These are phyloP conservation scores for Chloromyia formosa DNA, from an alignment of 2,888 invertebrate genomes.

Conservation along the genomic window DNA sequence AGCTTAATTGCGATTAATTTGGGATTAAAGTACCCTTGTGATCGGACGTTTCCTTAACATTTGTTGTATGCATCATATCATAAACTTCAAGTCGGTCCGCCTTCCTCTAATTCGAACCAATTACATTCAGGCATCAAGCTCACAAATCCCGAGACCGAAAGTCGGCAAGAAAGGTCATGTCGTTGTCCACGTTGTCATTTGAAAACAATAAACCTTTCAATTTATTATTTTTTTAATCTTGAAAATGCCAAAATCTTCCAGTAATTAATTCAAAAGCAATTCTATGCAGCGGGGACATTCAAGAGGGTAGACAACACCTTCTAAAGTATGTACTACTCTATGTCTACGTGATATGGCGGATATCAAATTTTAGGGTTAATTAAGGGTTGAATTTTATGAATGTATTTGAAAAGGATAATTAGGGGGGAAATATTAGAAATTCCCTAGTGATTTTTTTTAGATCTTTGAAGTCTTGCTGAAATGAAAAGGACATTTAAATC, in stretches of 20 bases:
- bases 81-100: background rate
- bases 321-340: background rate
- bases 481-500: too few species aligned
- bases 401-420: too few species aligned
- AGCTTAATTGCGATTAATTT: conserved; percentile 3
- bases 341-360: too few species aligned
- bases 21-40: background rate
- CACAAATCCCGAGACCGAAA: background rate
- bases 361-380: too few species aligned
- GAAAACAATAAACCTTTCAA: background rate
- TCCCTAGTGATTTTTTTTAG: too few species aligned
- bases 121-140: background rate
- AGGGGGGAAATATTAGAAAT: too few species aligned
- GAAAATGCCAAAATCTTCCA: background rate
- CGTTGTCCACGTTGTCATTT: background rate
- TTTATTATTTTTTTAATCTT: background rate
- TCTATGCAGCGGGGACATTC: background rate
- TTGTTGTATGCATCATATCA: background rate
- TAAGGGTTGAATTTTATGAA: too few species aligned
- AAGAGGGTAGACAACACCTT: background rate
- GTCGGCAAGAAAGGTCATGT: background rate
- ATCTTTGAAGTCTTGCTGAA: too few species aligned
- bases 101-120: background rate
- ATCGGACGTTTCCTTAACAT: background rate
- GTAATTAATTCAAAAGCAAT: background rate